These are phyloP conservation scores for Ormia ochracea DNA, from an alignment of 2,888 invertebrate species.

Conservation along the genomic window DNA sequence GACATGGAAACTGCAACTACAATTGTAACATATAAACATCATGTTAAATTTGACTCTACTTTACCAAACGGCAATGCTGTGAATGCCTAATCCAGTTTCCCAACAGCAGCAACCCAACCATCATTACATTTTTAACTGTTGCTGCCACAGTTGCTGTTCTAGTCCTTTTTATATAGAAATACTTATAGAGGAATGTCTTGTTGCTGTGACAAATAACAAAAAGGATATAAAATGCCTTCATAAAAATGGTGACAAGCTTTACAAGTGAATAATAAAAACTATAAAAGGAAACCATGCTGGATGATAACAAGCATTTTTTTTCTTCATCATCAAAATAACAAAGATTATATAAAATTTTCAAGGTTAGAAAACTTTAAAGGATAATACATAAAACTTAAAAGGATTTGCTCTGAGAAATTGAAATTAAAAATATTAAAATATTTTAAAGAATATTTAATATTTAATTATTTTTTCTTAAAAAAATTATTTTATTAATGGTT, in stretches of 20 bases:
- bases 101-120: not conserved
- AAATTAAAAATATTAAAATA: not conserved
- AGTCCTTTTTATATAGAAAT: not conserved
- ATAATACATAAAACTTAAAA: not conserved
- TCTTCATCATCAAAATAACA: not conserved
- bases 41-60: slow-evolving; percentile 44
- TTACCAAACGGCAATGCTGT: slow-evolving; percentile 36
- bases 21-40: not conserved
- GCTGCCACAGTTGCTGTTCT: not conserved
- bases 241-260: slow-evolving; percentile 42
- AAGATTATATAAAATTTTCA: slow-evolving; percentile 20
- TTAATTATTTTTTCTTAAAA: not conserved
- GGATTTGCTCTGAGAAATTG: not conserved
- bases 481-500: not conserved
- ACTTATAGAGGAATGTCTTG: not conserved
- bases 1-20: not conserved
- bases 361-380: not conserved
- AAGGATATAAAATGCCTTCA: not conserved
- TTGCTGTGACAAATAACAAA: not conserved
- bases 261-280: slow-evolving; percentile 39
- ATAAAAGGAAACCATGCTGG: slow-evolving; percentile 3
- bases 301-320: slow-evolving; percentile 26
- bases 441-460: not conserved
- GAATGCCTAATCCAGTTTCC: not conserved
- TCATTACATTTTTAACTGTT: slow-evolving; percentile 1